Evolutionary conservation across 2,797 vertebrate species (phyloP).

Genomic region (Garrulus glandarius): DNA sequence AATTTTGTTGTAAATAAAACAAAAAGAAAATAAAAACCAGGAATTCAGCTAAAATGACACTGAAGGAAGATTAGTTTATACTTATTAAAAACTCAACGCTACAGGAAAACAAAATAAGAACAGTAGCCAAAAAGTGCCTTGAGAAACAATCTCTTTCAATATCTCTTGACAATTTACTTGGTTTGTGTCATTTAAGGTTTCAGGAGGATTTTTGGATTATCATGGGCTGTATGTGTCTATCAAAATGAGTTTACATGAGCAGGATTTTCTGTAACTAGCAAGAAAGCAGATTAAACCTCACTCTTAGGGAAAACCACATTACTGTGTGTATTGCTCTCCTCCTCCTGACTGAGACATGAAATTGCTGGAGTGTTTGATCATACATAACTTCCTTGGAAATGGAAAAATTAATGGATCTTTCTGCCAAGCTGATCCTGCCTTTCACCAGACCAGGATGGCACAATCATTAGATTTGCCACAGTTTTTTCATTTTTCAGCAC

Average conservation of each 20-base stretch:
- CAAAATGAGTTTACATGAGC: neutral
- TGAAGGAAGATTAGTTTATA: constrained; percentile 21
- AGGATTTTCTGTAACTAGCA: neutral
- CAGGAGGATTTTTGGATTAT: neutral
- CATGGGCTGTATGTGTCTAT: neutral
- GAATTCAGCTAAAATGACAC: constrained; percentile 24
- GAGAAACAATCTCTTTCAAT: neutral
- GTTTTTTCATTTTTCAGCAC: neutral
- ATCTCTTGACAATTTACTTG: neutral
- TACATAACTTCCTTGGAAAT: neutral
- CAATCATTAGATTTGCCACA: neutral
- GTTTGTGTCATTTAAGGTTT: neutral
- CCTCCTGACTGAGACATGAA: neutral
- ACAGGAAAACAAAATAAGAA: constrained; percentile 2
- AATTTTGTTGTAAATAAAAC: neutral
- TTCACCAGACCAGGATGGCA: neutral
- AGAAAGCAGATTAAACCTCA: neutral
- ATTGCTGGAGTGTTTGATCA: neutral
- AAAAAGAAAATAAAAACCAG: constrained; percentile 19
- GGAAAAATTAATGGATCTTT: neutral
- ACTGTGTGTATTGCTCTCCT: neutral
- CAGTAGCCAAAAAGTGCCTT: neutral
- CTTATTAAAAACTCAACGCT: constrained; percentile 4
- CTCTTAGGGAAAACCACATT: neutral
- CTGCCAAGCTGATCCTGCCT: neutral